phyloP scores from a whole-genome alignment of 2,113 vertebrate species.

The Tenrec ecaudatus region DNA sequence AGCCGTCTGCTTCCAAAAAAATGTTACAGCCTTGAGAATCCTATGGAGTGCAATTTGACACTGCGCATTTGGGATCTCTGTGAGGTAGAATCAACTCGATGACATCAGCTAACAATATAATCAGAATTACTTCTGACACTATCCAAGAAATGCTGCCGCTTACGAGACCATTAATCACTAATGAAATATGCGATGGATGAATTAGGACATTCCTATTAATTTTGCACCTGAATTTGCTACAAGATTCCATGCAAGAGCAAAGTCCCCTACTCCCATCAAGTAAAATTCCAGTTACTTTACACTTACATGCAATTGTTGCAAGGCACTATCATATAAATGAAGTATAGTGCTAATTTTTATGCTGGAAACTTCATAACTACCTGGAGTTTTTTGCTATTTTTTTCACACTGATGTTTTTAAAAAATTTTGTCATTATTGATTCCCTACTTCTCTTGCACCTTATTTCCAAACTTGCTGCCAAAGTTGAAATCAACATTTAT shows the following conservation, averaged over 20 bases:
- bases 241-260: conserved; percentile 1
- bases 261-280: conserved; percentile 1
- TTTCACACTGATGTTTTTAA: neutral
- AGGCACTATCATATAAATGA: neutral
- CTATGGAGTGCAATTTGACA: neutral
- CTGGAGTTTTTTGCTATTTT: conserved; percentile 61
- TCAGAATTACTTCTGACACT: conserved; percentile 16
- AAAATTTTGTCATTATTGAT: conserved; percentile 44
- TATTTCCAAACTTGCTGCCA: conserved; percentile 48
- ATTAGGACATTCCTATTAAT: neutral
- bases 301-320: neutral
- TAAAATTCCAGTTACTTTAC: conserved; percentile 9
- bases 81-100: neutral
- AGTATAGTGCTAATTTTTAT: neutral
- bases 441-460: neutral
- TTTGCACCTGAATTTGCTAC: too few relatives aligned
- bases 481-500: conserved; percentile 17
- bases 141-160: conserved; percentile 11
- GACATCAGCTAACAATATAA: neutral
- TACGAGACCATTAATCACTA: conserved; percentile 2
- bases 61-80: neutral
- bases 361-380: neutral
- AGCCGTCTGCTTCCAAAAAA: neutral
- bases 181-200: neutral
- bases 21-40: neutral